Percentiles rank a stretch among this genome's conserved stretches.
Evolutionary conservation across 2,888 invertebrate genomes (phyloP).

Genomic region (Brachynemurus nebulosus): DNA sequence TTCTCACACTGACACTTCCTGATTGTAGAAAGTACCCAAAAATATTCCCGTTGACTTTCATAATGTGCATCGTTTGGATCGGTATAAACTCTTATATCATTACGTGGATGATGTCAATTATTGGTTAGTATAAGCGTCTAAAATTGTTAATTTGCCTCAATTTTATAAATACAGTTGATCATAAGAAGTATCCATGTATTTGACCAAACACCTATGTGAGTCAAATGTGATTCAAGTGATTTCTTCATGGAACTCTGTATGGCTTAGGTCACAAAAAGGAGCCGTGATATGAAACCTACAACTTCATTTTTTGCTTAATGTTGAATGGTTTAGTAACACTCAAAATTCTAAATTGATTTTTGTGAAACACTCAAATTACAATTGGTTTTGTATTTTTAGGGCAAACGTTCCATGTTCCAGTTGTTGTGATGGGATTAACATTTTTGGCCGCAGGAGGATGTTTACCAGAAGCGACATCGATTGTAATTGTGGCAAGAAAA

Average conservation of each 20-base stretch:
- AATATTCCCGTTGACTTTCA: constrained; percentile 62
- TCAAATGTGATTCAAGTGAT: too few species aligned
- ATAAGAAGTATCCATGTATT: too few species aligned
- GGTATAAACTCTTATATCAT: constrained; percentile 73
- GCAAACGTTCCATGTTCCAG: constrained; percentile 63
- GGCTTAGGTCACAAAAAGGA: too few species aligned
- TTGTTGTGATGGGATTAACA: constrained; percentile 83
- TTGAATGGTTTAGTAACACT: background rate
- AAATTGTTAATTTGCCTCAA: too few species aligned
- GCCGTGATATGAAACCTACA: too few species aligned
- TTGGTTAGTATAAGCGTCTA: too few species aligned
- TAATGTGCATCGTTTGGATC: constrained; percentile 79
- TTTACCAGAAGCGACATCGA: constrained; percentile 71
- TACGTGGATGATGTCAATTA: constrained; percentile 83
- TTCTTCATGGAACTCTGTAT: too few species aligned
- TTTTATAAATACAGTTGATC: too few species aligned
- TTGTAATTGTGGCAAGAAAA: constrained; percentile 71
- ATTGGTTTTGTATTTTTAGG: constrained; percentile 32
- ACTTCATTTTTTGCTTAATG: constrained; percentile 2
- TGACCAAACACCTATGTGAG: too few species aligned
- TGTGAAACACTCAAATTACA: too few species aligned
- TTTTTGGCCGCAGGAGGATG: constrained; percentile 84
- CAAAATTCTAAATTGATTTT: too few species aligned
- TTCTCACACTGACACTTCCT: constrained; percentile 56
- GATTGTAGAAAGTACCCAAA: constrained; percentile 45